Conservation (phyloP, 2,113 vertebrate genomes). For the Charina bottae region DNA sequence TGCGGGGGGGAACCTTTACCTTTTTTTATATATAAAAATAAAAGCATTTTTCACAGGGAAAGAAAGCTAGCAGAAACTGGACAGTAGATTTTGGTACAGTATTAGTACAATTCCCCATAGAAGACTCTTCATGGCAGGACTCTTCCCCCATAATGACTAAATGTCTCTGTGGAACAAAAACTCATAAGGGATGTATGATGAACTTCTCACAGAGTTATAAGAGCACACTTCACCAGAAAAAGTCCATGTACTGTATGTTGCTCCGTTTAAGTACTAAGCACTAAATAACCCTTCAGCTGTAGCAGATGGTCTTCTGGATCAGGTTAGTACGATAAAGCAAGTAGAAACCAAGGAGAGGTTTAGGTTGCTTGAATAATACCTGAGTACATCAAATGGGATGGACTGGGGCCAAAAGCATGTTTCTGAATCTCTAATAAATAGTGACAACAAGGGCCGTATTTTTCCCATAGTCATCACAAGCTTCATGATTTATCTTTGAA, state of each 20-base stretch:
- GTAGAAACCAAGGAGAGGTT: not conserved
- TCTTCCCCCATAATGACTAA: not conserved
- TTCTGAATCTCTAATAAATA: not conserved
- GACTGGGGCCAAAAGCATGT: slow-evolving; percentile 4
- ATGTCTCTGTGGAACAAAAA: not conserved
- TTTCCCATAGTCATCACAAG: slow-evolving; percentile 30
- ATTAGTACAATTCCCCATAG: not conserved
- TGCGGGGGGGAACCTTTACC: too few species aligned
- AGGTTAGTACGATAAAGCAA: not conserved
- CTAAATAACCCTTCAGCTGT: not conserved
- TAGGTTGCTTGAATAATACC: not conserved
- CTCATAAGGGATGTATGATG: not conserved
- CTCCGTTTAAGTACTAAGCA: not conserved
- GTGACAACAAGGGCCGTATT: slow-evolving; percentile 9
- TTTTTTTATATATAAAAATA: too few species aligned
- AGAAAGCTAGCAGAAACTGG: not conserved
- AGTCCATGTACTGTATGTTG: not conserved
- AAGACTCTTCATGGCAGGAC: not conserved
- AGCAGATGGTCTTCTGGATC: not conserved
- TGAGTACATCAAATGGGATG: not conserved
- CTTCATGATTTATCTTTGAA: slow-evolving; percentile 32
- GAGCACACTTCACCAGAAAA: not conserved
- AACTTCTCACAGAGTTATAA: not conserved
- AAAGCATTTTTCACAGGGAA: not conserved
- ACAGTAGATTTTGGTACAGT: not conserved